These are phyloP conservation scores for Aplocera efformata DNA, from an alignment of 2,888 invertebrate species.

Conservation along the genomic window DNA sequence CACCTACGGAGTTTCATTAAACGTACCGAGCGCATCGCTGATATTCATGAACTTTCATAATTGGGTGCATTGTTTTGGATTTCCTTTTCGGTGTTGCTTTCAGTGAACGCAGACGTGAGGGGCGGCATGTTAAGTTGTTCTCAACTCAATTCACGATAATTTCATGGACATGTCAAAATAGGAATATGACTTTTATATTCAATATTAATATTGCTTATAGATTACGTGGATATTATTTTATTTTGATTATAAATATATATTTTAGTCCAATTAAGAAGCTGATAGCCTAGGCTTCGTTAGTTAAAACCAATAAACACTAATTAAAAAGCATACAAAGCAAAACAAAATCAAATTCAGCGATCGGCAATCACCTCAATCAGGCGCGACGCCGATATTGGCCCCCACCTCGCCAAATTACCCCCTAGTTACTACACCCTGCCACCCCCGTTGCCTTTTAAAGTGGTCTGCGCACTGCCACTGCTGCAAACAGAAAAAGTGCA, in stretches of 20 bases:
- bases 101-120: conserved; percentile 2
- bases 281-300: not conserved
- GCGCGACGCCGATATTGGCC: conserved; percentile 75
- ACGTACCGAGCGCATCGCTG: conserved; percentile 38
- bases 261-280: too few species aligned
- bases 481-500: conserved; percentile 77
- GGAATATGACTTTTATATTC: too few species aligned
- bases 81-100: conserved; percentile 26
- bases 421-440: conserved; percentile 73
- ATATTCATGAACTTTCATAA: conserved; percentile 33
- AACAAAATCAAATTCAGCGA: conserved; percentile 67
- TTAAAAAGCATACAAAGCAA: conserved; percentile 57
- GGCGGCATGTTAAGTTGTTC: not conserved
- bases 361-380: conserved; percentile 77
- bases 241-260: too few species aligned
- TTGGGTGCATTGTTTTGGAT: conserved; percentile 30
- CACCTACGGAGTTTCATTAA: conserved; percentile 77
- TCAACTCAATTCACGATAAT: not conserved
- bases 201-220: too few species aligned
- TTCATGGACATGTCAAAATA: too few species aligned
- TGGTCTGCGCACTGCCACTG: conserved; percentile 78
- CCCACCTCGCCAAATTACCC: conserved; percentile 78
- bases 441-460: conserved; percentile 77
- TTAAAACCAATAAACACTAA: conserved; percentile 41
- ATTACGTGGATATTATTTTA: too few species aligned